Evolutionary conservation across 2,797 vertebrate species (phyloP).

Genomic region (Galagoides demidoff): DNA sequence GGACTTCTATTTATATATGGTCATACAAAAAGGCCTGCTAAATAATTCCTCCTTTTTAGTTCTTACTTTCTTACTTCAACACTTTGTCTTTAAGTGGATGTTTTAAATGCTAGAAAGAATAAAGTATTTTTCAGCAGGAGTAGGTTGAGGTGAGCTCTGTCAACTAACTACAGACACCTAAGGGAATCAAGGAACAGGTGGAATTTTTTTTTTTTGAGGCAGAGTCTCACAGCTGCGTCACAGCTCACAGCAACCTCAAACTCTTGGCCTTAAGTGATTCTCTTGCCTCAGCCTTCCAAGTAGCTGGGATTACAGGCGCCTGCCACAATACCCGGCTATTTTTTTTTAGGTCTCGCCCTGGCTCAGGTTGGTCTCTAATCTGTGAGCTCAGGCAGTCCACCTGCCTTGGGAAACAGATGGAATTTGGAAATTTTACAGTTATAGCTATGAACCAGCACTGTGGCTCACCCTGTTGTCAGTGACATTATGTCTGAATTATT

Average conservation of each 20-base stretch:
- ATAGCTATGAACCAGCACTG: not conserved
- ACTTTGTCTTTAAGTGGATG: not conserved
- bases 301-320: too few species aligned
- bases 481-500: not conserved
- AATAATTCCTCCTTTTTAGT: not conserved
- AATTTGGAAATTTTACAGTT: not conserved
- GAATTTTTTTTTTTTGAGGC: not conserved
- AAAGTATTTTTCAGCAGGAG: not conserved
- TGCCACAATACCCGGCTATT: too few species aligned
- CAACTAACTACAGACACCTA: not conserved
- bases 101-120: not conserved
- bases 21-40: not conserved
- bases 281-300: too few species aligned
- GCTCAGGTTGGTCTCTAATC: too few species aligned
- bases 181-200: not conserved
- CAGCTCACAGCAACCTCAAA: too few species aligned
- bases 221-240: too few species aligned
- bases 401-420: not conserved
- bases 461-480: not conserved
- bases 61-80: not conserved
- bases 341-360: too few species aligned
- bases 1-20: not conserved
- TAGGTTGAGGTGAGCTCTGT: not conserved
- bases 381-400: too few species aligned
- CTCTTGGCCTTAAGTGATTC: too few species aligned